Evolutionary conservation across 2,113 vertebrate genomes (phyloP).

Genomic region (Tragelaphus imberbis): DNA sequence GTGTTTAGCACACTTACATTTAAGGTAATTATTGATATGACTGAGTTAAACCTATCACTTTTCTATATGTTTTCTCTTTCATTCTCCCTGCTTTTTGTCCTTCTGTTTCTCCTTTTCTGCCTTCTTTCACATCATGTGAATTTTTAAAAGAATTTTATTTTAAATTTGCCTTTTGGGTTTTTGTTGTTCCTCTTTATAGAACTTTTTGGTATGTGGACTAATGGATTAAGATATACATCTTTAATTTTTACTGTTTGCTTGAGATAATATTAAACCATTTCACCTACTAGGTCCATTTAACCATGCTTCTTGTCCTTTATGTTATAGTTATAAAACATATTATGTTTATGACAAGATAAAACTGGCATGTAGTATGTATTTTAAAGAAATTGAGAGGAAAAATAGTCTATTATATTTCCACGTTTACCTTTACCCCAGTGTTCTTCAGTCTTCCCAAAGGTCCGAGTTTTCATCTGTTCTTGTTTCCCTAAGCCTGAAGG

Average conservation of each 20-base stretch:
- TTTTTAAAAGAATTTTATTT: neutral
- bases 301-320: neutral
- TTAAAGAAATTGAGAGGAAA: neutral
- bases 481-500: neutral
- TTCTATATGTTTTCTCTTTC: neutral
- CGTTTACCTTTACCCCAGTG: neutral
- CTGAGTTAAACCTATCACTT: neutral
- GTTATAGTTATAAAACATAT: neutral
- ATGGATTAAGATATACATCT: neutral
- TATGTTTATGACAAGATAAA: neutral
- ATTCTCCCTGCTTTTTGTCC: neutral
- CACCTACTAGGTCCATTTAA: neutral
- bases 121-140: neutral
- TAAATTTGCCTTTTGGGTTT: neutral
- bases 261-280: neutral
- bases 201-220: neutral
- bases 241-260: neutral
- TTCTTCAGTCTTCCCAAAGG: neutral
- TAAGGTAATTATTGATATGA: neutral
- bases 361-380: neutral
- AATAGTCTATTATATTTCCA: neutral
- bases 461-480: neutral
- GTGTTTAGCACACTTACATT: neutral
- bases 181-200: neutral
- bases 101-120: neutral